Evolutionary conservation across 2,888 invertebrate genomes (phyloP), one percentile per base, ranked within the genome.

Genomic region (Palloptera scutellata): DNA sequence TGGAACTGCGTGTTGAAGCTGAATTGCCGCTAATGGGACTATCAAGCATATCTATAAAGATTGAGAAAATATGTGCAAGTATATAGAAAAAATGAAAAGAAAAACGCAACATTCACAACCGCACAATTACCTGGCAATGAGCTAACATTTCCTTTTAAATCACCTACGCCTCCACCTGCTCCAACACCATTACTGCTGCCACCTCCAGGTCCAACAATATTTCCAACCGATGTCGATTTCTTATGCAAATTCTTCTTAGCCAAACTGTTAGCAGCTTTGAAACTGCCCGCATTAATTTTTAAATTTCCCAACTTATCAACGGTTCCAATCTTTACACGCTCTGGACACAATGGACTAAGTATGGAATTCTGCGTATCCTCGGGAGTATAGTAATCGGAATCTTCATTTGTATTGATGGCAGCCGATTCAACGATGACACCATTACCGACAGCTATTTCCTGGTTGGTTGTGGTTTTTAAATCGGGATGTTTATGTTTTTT

Each of bases 311-410:
- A 63, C 6, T 76, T 77, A 68, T 80, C 80, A 30, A 30, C 30
- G 30, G 30, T 30, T 52, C 76, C 76, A 40, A 74, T 74, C 5
- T 78, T 75, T 4, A 76, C 72, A 20, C 76, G 76, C 41, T 81
- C 77, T 42, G 83, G 82, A 75, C 87, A 89, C 73, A 91, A 86
- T 66, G 89, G 88, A 75, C 89, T 89, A 76, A 90, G 86, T 77
- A 90, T 89, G 73, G 89, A 89, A 75, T 91, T 90, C 77, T 88
- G 87, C 74, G 91, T 89, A 85, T 92, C 92, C 83, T 92, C 92
- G 40, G 92, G 92, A 51, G 92, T 91, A 86, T 91, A 92, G 86
- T 91, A 92, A 86, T 92, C 92, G 45, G 92, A 91, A 86, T 92
- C 92, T 71, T 91, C 91, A 73, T 91, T 91, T 72, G 88, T 89